Percentiles rank a stretch among this genome's conserved stretches.
phyloP scores from a whole-genome alignment of 2,113 vertebrate genomes.

The Empidonax alnorum region DNA sequence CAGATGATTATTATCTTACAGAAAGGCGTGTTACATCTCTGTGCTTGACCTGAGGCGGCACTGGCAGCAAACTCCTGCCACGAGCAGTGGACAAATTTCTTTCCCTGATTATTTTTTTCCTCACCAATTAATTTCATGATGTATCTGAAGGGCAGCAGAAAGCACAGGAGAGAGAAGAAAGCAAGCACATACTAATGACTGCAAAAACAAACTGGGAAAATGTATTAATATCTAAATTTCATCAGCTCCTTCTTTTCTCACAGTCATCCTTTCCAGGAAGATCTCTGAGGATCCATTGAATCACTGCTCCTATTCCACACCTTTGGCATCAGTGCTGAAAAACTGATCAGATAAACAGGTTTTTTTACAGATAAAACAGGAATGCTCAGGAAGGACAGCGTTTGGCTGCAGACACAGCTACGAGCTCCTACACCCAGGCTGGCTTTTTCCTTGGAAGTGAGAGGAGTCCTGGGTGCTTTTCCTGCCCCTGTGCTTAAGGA shows the following conservation, averaged over 20 bases:
- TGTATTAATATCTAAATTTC: background rate
- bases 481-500: background rate
- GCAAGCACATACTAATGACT: background rate
- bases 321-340: background rate
- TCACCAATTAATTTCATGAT: background rate
- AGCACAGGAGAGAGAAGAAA: background rate
- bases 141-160: background rate
- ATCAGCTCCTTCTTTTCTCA: background rate
- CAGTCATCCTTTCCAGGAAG: background rate
- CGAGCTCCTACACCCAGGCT: rapidly evolving
- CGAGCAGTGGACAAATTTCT: background rate
- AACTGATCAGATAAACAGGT: background rate
- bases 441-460: background rate
- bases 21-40: background rate
- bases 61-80: background rate
- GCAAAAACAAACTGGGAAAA: background rate
- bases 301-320: background rate
- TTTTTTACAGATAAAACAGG: background rate
- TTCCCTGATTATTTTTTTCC: background rate
- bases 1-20: background rate
- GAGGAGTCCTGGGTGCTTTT: background rate
- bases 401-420: background rate
- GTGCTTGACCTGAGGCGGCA: background rate
- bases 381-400: background rate
- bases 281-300: background rate